A percentile compares a stretch with the other conserved stretches of the same genome.
phyloP scores from a whole-genome alignment of 1,140 invertebrate species.

The Dysdera silvatica region DNA sequence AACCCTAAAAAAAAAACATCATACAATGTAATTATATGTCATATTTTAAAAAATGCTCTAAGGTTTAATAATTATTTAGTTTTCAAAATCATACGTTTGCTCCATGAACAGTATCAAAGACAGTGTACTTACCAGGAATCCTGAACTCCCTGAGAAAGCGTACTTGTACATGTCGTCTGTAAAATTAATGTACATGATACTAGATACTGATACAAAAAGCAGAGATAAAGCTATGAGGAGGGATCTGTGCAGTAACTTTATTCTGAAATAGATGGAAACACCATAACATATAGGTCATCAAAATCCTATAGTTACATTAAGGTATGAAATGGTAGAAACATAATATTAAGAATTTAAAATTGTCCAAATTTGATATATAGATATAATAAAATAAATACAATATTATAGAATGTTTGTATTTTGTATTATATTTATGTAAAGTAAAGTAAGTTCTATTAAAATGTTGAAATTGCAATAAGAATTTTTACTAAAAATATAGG shows the following conservation, averaged over 20 bases:
- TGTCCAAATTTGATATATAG: not conserved
- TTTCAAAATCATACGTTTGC: not conserved
- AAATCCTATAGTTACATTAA: not conserved
- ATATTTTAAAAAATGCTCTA: not conserved
- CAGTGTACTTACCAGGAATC: constrained; percentile 12
- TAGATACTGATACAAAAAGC: constrained; percentile 20
- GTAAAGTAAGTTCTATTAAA: too few relatives aligned
- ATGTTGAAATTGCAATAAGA: too few relatives aligned
- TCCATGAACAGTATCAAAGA: not conserved
- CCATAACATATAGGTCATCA: not conserved
- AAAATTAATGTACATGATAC: constrained; percentile 28
- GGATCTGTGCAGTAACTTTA: constrained; percentile 23
- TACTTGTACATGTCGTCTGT: constrained; percentile 26
- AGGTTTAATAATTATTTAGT: not conserved
- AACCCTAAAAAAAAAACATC: constrained; percentile 9
- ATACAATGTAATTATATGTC: not conserved
- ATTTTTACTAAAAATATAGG: too few relatives aligned
- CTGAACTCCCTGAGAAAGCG: constrained; percentile 19
- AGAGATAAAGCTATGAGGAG: constrained; percentile 20
- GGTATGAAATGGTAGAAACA: not conserved
- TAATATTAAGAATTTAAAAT: not conserved
- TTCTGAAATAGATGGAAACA: constrained; percentile 2
- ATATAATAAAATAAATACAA: not conserved
- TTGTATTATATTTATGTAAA: not conserved
- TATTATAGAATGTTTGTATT: not conserved